Evolutionary conservation across 1,140 invertebrate species (phyloP).

Genomic region (Venustaconcha ellipsiformis): DNA sequence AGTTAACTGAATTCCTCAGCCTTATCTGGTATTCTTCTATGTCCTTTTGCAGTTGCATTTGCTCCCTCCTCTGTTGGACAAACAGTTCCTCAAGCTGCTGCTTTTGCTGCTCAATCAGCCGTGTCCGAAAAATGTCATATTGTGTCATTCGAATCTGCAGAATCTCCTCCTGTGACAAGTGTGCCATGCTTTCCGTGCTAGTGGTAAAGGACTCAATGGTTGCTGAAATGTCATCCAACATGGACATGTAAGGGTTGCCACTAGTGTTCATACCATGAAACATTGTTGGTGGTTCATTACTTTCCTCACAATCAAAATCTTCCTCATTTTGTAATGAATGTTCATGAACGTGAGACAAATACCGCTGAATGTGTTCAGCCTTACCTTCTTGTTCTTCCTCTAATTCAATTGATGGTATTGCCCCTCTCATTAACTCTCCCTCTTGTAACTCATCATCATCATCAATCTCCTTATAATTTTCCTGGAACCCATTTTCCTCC

Average conservation of each 20-base stretch:
- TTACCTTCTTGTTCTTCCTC: slow-evolving; percentile 27
- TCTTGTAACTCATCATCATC: not conserved
- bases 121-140: slow-evolving; percentile 26
- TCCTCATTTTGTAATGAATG: slow-evolving; percentile 26
- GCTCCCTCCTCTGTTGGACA: slow-evolving; percentile 28
- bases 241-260: not conserved
- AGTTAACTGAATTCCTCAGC: no score
- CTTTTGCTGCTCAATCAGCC: slow-evolving; percentile 26
- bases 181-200: slow-evolving; percentile 24
- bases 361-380: slow-evolving; percentile 31
- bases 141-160: slow-evolving; percentile 20
- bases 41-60: slow-evolving; percentile 26
- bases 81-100: slow-evolving; percentile 28
- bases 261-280: no score
- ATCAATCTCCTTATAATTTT: not conserved
- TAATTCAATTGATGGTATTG: not conserved
- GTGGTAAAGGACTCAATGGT: slow-evolving; percentile 23
- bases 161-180: slow-evolving; percentile 29
- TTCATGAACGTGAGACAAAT: slow-evolving; percentile 31
- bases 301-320: slow-evolving; percentile 10
- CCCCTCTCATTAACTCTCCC: not conserved
- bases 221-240: slow-evolving; percentile 18
- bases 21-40: slow-evolving; percentile 14
- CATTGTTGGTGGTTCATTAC: not conserved
- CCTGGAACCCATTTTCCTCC: not conserved